Base-by-base conservation (phyloP, 2,113 vertebrate species). In the Bubo scandiacus region DNA sequence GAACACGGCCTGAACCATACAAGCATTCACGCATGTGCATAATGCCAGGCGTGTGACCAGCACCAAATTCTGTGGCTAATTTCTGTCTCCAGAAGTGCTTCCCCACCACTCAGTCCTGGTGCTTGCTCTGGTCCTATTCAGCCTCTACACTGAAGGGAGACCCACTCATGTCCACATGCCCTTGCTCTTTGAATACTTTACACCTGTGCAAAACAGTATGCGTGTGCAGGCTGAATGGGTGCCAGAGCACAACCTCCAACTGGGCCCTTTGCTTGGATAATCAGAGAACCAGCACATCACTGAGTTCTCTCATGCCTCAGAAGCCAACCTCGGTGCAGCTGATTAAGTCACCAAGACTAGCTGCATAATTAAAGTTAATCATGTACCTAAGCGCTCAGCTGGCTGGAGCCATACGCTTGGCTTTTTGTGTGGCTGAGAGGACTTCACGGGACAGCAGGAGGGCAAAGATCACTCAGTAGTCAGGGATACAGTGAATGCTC, bases 101-200 rank as follows among this genome's bases (percentile, higher is more conserved):
- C 25, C 36, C 25, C 21, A 71, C 7, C 17, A 15, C 45, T 75
- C 17, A 15, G 15, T 49, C n/a, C 57, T 30, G 7, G 25, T 49
- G 20, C 66, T 52, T 40, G 57, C 40, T 75, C 51, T 59, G 27
- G 32, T 20, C n/a, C 11, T 59, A 23, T 19, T 47, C 38, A 68
- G 17, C 26, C 43, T 47, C 55, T 38, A 1, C 0, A 1, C 15
- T 43, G 40, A 43, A 0, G 0, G 36, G 5, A 62, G 20, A 42
- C 9, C 30, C 21, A 42, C 18, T 30, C 27, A 5, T 5, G 22
- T 9, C 22, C 29, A 7, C 1, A 1, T 30, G 16, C 29, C 27
- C 40, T 40, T 52, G 36, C 7, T 83, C n/a, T n/a, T 83, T 20
- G 17, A 49, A 36, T 11, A 27, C 32, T 58, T 87, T 29, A 63